Conservation (phyloP, 2,797 vertebrate genomes). For the Lophius americanus region DNA sequence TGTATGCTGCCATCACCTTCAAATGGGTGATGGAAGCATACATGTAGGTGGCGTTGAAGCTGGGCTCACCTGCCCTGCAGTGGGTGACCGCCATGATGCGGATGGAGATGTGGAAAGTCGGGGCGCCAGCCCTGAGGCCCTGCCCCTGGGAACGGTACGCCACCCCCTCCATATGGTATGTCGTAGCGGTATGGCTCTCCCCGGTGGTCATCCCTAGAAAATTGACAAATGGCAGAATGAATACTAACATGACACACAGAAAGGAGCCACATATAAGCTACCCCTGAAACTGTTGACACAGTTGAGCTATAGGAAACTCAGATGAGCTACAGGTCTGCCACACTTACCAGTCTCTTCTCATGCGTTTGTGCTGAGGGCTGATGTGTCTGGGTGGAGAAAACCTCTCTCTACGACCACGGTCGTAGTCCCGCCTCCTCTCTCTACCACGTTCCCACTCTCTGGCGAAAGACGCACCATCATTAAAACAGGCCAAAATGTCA, state of each 20-base stretch:
- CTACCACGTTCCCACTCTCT: conserved; percentile 89
- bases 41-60: too few relatives aligned
- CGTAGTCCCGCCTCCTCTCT: conserved; percentile 87
- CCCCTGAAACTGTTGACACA: too few relatives aligned
- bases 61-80: conserved; percentile 85
- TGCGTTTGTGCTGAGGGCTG: conserved; percentile 88
- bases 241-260: too few relatives aligned
- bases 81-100: conserved; percentile 82
- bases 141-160: conserved; percentile 70
- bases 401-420: conserved; percentile 84
- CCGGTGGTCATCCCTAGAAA: conserved; percentile 84
- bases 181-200: conserved; percentile 88
- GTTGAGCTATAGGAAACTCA: too few relatives aligned
- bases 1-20: too few relatives aligned
- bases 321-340: neutral
- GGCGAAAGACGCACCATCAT: conserved; percentile 15
- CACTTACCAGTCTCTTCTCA: conserved; percentile 88
- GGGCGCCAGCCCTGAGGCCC: conserved; percentile 86
- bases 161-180: conserved; percentile 84
- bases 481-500: too few relatives aligned
- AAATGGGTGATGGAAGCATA: too few relatives aligned
- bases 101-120: conserved; percentile 85
- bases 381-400: conserved; percentile 87
- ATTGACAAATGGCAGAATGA: neutral
- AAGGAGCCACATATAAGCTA: too few relatives aligned